These are phyloP conservation scores for Zaprionus taronus DNA, from an alignment of 1,140 invertebrate genomes.

Conservation along the genomic window DNA sequence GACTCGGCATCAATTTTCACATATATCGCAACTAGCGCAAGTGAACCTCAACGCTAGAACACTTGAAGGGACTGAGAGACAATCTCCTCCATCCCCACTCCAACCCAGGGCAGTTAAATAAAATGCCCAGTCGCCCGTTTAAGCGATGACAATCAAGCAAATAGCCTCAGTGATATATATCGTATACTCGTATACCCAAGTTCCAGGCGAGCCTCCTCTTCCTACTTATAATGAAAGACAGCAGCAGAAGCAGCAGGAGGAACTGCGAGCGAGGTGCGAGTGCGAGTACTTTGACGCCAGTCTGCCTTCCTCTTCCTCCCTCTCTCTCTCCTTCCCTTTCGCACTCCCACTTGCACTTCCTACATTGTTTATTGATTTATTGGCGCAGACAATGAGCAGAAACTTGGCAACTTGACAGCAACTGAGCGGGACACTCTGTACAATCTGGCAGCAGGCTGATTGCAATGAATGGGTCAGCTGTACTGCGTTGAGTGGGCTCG, in stretches of 20 bases:
- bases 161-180: constrained; percentile 58
- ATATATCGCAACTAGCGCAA: constrained; percentile 45
- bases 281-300: constrained; percentile 8
- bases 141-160: constrained; percentile 76
- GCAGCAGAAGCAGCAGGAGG: constrained; percentile 15
- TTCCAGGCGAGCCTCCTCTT: constrained; percentile 12
- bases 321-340: neutral
- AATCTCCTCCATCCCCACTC: neutral
- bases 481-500: constrained; percentile 5
- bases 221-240: constrained; percentile 38
- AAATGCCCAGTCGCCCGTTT: constrained; percentile 70
- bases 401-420: constrained; percentile 10
- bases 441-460: constrained; percentile 45
- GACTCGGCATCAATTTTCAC: constrained; percentile 57
- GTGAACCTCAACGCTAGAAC: constrained; percentile 12
- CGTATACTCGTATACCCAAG: constrained; percentile 28
- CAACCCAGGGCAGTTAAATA: constrained; percentile 60
- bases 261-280: constrained; percentile 10
- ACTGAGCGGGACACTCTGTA: neutral
- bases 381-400: constrained; percentile 34
- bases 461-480: constrained; percentile 49
- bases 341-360: constrained; percentile 8
- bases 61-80: constrained; percentile 9
- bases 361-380: constrained; percentile 78
- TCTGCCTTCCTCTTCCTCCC: neutral